Evolutionary conservation across 2,113 vertebrate genomes (phyloP), one percentile per base, ranked within the genome.

Genomic region (Channa maculata): DNA sequence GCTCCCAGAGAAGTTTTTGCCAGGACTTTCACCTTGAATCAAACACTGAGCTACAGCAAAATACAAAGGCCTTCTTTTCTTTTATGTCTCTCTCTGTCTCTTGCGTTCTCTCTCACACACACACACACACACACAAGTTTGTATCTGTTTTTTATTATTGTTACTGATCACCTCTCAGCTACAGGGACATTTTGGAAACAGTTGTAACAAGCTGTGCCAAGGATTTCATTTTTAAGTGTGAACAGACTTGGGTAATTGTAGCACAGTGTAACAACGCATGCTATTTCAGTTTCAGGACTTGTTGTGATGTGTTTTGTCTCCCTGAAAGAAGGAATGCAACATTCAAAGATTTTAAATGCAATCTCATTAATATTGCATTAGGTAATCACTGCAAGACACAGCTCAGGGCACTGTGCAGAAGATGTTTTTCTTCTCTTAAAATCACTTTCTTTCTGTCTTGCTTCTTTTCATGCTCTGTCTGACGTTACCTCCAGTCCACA

Each of bases 1-100:
- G 55, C 41, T 81, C 74, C 83, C 84, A 77, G 80, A 24, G 43
- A 48, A 37, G 60, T 52, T 76, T 80, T 60, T 75, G 84, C 75
- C 86, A 83, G 83, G 52, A 80, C 58, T 83, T 89, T 89, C 75
- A 85, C 85, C 87, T 90, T 86, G 84, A 88, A 80, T 74, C 73
- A 73, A 83, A 70, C 34, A 13, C 51, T 36, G 58, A 85, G 75
- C 83, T 63, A 69, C 78, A 66, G 67, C 58, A 63, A 71, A 55
- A 41, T 11, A 76, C 58, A 84, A 82, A 79, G 79, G 50, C 66
- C 43, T 71, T 10, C 62, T 58, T 84, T 52, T 73, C 44, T 73
- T 72, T 83, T 33, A 57, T 83, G 51, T 58, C 41, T 67, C 44
- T 67, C 57, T 64, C 48, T 62, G 59, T 37, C 67, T 15, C 41